Evolutionary conservation across 1,140 invertebrate species (phyloP).

Genomic region (Hormaphis cornu): DNA sequence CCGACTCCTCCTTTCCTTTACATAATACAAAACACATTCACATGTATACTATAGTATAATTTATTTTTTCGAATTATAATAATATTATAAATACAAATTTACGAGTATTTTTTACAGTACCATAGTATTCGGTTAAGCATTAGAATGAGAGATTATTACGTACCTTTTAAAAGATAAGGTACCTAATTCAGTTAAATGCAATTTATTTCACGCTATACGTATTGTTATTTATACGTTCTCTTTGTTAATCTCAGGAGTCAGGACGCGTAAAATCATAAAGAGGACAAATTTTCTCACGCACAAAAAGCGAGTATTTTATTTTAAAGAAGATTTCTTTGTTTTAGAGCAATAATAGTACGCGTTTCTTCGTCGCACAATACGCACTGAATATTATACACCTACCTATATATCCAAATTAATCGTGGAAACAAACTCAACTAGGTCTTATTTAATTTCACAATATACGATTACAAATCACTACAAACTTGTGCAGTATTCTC

Average conservation of each 20-base stretch:
- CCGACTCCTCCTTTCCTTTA: no score
- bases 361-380: not conserved
- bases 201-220: not conserved
- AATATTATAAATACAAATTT: not conserved
- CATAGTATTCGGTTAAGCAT: not conserved
- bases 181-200: not conserved
- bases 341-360: not conserved
- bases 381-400: no score
- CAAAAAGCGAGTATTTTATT: not conserved
- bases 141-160: not conserved
- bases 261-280: not conserved
- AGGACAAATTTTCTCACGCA: constrained; percentile 9
- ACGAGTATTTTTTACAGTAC: not conserved
- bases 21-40: no score
- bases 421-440: constrained; percentile 6
- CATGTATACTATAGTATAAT: no score
- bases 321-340: constrained; percentile 7
- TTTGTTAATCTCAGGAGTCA: not conserved
- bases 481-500: not conserved
- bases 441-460: constrained; percentile 5
- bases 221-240: constrained; percentile 5
- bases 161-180: constrained; percentile 4
- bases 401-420: not conserved
- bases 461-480: not conserved
- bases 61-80: no score